A percentile compares a stretch with the other conserved stretches of the same genome.
phyloP scores from a whole-genome alignment of 2,888 invertebrate species.

The Orgyia antiqua region DNA sequence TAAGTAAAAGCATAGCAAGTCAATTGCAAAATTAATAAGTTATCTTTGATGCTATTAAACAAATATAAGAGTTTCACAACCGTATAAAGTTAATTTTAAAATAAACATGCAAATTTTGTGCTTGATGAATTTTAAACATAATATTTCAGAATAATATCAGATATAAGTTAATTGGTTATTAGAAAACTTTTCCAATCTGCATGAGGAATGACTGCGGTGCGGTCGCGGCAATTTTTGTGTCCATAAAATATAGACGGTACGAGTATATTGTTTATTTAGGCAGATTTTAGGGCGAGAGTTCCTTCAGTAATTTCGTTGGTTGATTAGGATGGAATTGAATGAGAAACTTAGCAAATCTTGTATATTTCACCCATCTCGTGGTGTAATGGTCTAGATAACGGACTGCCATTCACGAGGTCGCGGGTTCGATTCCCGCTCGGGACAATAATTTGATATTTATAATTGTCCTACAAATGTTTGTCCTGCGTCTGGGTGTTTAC shows the following conservation, averaged over 20 bases:
- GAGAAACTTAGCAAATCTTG: constrained; percentile 12
- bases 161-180: constrained; percentile 60
- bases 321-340: constrained; percentile 11
- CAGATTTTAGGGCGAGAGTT: constrained; percentile 21
- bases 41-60: not conserved
- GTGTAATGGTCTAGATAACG: too few relatives aligned
- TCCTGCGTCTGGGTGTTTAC: too few relatives aligned
- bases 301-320: constrained; percentile 15
- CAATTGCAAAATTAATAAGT: too few relatives aligned
- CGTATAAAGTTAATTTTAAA: constrained; percentile 8
- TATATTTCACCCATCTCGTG: constrained; percentile 3
- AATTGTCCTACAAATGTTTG: too few relatives aligned
- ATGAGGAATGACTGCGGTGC: constrained; percentile 36
- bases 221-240: constrained; percentile 18
- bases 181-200: constrained; percentile 62
- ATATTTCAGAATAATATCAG: constrained; percentile 35
- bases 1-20: too few relatives aligned
- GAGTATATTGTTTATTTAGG: constrained; percentile 30
- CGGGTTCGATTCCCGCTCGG: too few relatives aligned
- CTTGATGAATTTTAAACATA: constrained; percentile 43
- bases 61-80: constrained; percentile 11
- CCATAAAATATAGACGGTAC: constrained; percentile 18
- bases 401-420: too few relatives aligned
- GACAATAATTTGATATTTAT: too few relatives aligned
- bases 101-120: constrained; percentile 34